Base-by-base conservation (phyloP, 1,140 invertebrate genomes). In the Aphelinus atriplicis region DNA sequence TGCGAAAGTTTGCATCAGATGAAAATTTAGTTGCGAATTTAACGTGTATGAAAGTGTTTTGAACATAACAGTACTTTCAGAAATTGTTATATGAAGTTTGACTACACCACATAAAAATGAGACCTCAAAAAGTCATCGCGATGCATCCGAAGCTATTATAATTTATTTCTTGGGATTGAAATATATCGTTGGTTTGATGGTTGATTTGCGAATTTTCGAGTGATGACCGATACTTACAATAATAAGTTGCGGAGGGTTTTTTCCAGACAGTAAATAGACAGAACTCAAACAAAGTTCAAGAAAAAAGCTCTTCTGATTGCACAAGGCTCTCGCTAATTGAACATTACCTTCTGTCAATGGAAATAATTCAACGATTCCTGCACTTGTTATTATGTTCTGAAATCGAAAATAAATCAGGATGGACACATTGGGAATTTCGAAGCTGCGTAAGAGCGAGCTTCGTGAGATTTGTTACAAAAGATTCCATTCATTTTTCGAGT, bases 211-310 rank as follows among this genome's bases (percentile, higher is more conserved):
- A 62, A 62, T n/a, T 45, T 62, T 62, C 3, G 4, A 62, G 26
- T 43, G 4, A 9, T 1, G 56, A 45, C 43, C 5, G 68, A 46
- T 66, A 78, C 79, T 81, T 70, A 85, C 84, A 3, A 77, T 68
- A 80, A 91, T 90, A 26, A 90, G 81, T 78, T 90, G 88, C 0
- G 83, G 78, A 1, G 83, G 81, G 80, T 88, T 88, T 78, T 84
- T 86, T 57, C 91, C 91, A 68, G 83, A 86, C 0, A 92, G 60
- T 3, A 89, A 80, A 79, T 92, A 92, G 4, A 91, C 77, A 1
- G 90, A 74, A 75, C 90, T 90, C 2, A 86, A 83, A 77, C 91
- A 92, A 47, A 92, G 53, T 2, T 83, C 78, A 70, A 90, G 88
- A 10, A 82, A 82, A 2, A 83, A 48, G 1, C 84, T 83, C 75